Percentiles rank a stretch among this genome's conserved stretches.
phyloP scores from a whole-genome alignment of 2,888 invertebrate genomes.

The Drosophila trichaetosa region DNA sequence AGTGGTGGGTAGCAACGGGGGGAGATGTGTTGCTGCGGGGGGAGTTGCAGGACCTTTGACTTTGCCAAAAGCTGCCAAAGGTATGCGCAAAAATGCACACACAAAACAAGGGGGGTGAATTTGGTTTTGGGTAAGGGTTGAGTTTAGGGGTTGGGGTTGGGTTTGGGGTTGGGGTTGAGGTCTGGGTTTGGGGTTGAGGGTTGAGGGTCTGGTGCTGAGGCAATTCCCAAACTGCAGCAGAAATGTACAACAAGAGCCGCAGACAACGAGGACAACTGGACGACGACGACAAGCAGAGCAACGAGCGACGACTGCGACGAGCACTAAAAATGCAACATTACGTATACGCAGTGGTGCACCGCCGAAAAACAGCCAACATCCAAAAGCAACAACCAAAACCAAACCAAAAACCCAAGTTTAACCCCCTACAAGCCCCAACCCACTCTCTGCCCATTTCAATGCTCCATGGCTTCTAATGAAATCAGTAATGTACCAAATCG shows the following conservation, averaged over 20 bases:
- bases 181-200: background rate
- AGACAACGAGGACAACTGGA: slow-evolving; percentile 57
- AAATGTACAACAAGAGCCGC: slow-evolving; percentile 78
- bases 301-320: slow-evolving; percentile 39
- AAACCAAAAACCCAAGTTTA: slow-evolving; percentile 9
- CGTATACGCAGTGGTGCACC: slow-evolving; percentile 81
- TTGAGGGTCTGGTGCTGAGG: slow-evolving; percentile 34
- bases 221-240: slow-evolving; percentile 81
- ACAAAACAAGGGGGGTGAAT: slow-evolving; percentile 38
- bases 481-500: slow-evolving; percentile 60
- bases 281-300: slow-evolving; percentile 11
- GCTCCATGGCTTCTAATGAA: slow-evolving; percentile 61
- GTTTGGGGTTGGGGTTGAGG: slow-evolving; percentile 1
- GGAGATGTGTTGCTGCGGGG: background rate
- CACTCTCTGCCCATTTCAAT: slow-evolving; percentile 24
- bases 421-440: slow-evolving; percentile 4
- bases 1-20: background rate
- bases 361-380: slow-evolving; percentile 53
- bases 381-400: slow-evolving; percentile 32
- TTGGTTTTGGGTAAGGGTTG: background rate
- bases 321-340: slow-evolving; percentile 76
- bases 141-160: background rate
- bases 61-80: slow-evolving; percentile 77
- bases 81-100: slow-evolving; percentile 80
- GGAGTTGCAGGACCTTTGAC: slow-evolving; percentile 68